Percentiles rank a stretch among this genome's conserved stretches.
Evolutionary conservation across 2,888 invertebrate species (phyloP).

Genomic region (Orchesellides sinensis): DNA sequence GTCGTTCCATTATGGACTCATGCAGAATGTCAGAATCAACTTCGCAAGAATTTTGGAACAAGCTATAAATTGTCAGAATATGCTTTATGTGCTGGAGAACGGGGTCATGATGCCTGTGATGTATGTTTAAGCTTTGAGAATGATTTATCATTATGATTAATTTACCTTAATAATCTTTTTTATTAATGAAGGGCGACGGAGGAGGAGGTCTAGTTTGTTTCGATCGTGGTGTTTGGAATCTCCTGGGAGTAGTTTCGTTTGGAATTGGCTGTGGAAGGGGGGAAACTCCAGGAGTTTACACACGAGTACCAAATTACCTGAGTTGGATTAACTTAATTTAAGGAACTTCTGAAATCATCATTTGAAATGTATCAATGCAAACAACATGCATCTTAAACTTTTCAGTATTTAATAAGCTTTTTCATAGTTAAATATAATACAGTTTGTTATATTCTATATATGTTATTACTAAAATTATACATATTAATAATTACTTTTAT

Average conservation of each 20-base stretch:
- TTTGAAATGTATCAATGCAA: neutral
- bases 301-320: conserved; percentile 76
- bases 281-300: conserved; percentile 78
- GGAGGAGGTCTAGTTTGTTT: conserved; percentile 78
- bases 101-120: conserved; percentile 78
- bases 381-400: neutral
- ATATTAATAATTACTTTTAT: too few relatives aligned
- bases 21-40: conserved; percentile 76
- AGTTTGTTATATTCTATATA: too few relatives aligned
- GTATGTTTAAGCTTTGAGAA: too few relatives aligned
- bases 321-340: conserved; percentile 76
- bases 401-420: neutral
- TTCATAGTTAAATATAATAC: too few relatives aligned
- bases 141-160: too few relatives aligned
- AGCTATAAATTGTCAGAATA: conserved; percentile 76
- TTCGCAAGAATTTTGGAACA: conserved; percentile 77
- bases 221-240: conserved; percentile 77
- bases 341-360: neutral
- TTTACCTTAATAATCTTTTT: conserved; percentile 6
- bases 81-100: conserved; percentile 77
- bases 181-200: conserved; percentile 77
- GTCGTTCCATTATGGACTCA: conserved; percentile 77
- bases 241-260: conserved; percentile 77
- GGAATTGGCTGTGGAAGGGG: conserved; percentile 74
- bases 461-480: too few relatives aligned